Conservation (phyloP, 2,113 vertebrate species). For the Thinocorus orbignyianus region DNA sequence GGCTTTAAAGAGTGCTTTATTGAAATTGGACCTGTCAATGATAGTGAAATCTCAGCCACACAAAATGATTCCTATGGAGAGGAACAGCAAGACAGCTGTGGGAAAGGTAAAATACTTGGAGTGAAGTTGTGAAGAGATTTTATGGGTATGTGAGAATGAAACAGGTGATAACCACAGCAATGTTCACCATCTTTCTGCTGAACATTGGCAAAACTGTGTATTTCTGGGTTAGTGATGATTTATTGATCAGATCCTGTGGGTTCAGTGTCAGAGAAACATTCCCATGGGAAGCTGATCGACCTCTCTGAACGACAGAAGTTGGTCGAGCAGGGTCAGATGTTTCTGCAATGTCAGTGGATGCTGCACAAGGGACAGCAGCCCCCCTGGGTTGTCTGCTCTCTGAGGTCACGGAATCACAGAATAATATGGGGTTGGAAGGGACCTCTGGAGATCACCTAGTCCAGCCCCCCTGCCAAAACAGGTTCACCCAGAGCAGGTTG, state of each 20-base stretch:
- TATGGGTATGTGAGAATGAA: background rate
- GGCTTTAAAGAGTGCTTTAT: background rate
- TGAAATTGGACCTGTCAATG: background rate
- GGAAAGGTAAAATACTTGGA: background rate
- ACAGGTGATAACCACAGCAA: background rate
- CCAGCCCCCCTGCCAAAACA: too few species aligned
- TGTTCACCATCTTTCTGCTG: background rate
- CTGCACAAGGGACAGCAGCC: background rate
- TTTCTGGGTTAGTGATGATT: background rate
- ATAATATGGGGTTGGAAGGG: too few species aligned
- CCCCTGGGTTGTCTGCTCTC: background rate
- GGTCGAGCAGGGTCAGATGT: background rate
- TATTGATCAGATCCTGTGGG: background rate
- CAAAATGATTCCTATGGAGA: background rate
- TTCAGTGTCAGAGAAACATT: background rate
- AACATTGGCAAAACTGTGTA: background rate
- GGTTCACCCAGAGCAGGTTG: too few species aligned
- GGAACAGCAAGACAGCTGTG: background rate
- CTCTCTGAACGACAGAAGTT: fast-evolving
- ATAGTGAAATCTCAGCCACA: background rate
- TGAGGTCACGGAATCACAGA: background rate
- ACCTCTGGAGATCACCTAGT: too few species aligned
- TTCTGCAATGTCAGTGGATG: background rate
- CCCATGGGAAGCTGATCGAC: background rate
- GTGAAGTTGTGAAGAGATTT: background rate